A percentile compares a stretch with the other conserved stretches of the same genome.
phyloP scores from a whole-genome alignment of 2,797 vertebrate genomes.

The Acanthiza pusilla region DNA sequence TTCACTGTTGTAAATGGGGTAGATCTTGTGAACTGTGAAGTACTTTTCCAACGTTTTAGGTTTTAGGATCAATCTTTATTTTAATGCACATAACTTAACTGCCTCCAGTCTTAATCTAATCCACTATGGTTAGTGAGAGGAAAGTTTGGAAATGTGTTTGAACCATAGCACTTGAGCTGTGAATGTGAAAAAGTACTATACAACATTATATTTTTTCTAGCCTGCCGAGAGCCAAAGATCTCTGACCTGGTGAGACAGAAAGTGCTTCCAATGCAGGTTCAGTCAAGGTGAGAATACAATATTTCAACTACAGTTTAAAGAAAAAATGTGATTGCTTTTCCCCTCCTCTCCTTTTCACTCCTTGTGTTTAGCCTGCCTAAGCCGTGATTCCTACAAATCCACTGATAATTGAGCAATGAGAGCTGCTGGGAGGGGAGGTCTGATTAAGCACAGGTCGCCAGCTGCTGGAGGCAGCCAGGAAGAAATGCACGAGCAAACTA shows the following conservation, averaged over 20 bases:
- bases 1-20: background rate
- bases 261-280: slow-evolving; percentile 84
- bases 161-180: background rate
- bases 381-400: background rate
- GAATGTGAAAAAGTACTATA: slow-evolving; percentile 21
- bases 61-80: background rate
- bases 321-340: background rate
- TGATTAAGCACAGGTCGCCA: background rate
- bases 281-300: slow-evolving; percentile 82
- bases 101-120: background rate
- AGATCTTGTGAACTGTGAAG: background rate
- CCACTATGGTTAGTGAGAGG: background rate
- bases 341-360: background rate
- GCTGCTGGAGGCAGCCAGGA: background rate
- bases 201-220: slow-evolving; percentile 73
- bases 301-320: slow-evolving; percentile 20
- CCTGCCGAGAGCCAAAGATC: slow-evolving; percentile 93
- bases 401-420: background rate
- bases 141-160: background rate
- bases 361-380: background rate
- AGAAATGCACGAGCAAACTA: background rate
- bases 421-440: slow-evolving; percentile 21
- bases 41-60: background rate
- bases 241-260: slow-evolving; percentile 92
- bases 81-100: background rate